Percentiles rank a stretch among this genome's conserved stretches.
These are phyloP conservation scores for Calameuta pallipes DNA, from an alignment of 2,888 invertebrate genomes.

Conservation along the genomic window DNA sequence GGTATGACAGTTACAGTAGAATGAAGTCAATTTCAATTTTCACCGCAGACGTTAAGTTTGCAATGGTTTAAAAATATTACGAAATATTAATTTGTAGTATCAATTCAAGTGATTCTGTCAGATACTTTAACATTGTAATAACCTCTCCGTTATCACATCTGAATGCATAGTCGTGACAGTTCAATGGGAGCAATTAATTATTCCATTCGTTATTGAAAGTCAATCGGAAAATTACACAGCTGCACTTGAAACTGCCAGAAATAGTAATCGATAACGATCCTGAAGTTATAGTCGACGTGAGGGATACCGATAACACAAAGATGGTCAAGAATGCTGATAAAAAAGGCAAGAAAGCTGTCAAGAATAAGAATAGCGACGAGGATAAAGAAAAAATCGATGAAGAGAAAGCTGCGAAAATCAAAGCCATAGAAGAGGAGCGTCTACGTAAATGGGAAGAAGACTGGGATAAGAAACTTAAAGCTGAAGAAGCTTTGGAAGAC, in stretches of 20 bases:
- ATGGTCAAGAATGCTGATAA: slow-evolving; percentile 8
- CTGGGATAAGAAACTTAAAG: slow-evolving; percentile 35
- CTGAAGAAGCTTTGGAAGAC: slow-evolving; percentile 32
- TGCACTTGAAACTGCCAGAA: slow-evolving; percentile 22
- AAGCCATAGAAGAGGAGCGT: slow-evolving; percentile 29
- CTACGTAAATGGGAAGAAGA: slow-evolving; percentile 34
- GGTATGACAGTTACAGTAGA: neutral
- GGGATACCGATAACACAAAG: neutral
- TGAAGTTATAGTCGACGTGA: slow-evolving; percentile 16
- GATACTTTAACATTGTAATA: slow-evolving; percentile 3
- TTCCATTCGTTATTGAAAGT: slow-evolving; percentile 11
- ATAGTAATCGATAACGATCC: slow-evolving; percentile 16
- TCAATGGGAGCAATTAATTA: slow-evolving; percentile 1
- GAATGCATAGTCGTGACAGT: slow-evolving; percentile 8
- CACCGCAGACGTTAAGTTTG: neutral
- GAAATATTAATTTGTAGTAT: neutral
- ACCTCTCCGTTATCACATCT: slow-evolving; percentile 11
- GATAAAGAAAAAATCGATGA: neutral
- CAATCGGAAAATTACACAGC: neutral
- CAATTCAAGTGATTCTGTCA: neutral
- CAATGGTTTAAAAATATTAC: neutral
- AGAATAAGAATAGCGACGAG: neutral
- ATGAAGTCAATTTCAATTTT: neutral
- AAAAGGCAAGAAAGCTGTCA: slow-evolving; percentile 11
- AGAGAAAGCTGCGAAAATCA: slow-evolving; percentile 3